Percentiles rank a stretch among this genome's conserved stretches.
Evolutionary conservation across 2,113 vertebrate species (phyloP).

Genomic region (Halcyon malimbica): DNA sequence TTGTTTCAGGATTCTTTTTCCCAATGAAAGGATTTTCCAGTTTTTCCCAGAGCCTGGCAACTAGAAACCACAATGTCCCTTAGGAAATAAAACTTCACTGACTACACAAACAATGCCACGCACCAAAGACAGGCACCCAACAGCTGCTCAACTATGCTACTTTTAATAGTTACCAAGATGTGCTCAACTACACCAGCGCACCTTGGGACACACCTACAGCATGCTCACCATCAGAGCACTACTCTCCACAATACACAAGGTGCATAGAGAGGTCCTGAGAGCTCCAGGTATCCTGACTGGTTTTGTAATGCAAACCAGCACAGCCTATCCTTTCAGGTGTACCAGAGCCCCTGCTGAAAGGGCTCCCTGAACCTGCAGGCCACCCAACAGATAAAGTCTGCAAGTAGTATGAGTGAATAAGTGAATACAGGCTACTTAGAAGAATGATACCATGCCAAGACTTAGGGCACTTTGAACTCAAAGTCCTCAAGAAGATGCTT

Average conservation of each 20-base stretch:
- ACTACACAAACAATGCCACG: not conserved
- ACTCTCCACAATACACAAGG: not conserved
- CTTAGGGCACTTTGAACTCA: not conserved
- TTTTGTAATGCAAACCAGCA: not conserved
- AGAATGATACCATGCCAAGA: not conserved
- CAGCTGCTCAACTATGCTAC: not conserved
- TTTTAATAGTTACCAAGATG: not conserved
- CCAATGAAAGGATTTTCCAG: not conserved
- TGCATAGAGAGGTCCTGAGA: not conserved
- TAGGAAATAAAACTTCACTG: not conserved
- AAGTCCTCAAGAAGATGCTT: not conserved
- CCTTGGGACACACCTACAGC: not conserved
- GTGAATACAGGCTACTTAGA: not conserved
- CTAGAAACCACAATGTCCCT: not conserved
- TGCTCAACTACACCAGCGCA: not conserved
- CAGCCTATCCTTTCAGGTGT: not conserved
- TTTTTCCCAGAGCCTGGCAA: not conserved
- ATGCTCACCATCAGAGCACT: not conserved
- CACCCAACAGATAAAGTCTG: not conserved
- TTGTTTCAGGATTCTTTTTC: not conserved
- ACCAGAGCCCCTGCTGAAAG: not conserved
- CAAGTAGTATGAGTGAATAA: not conserved
- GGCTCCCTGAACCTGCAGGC: not conserved
- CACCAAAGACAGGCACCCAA: not conserved
- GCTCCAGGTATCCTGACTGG: not conserved